Evolutionary conservation across 2,888 invertebrate species (phyloP), one percentile per base, ranked within the genome.

Genomic region (Azorinus chamasolen): DNA sequence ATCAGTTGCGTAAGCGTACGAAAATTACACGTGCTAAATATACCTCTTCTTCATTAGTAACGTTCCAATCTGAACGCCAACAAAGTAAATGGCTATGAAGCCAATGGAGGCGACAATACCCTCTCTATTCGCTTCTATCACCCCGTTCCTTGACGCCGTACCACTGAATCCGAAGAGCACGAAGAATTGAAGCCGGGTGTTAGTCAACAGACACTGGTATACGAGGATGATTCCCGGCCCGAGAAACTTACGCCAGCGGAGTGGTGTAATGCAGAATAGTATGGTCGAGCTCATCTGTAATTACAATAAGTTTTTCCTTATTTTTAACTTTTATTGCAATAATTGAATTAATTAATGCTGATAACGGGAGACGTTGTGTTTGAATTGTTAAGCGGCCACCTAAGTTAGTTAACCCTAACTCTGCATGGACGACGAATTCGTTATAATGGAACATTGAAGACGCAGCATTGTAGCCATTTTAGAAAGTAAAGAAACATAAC

Each of bases 61-160:
- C n/a, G 37, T 50, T 6, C 90, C 90, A 48, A 89, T 46, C 51
- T 83, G 81, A 16, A 88, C 95, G 32, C 96, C 95, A 75, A 96
- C 94, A 70, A 98, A 94, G 93, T 97, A 98, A 6, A 99, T 93
- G 0, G 96, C 95, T 0, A 97, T 94, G 92, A 97, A 98, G 1
- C 99, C 99, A 0, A 96, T 94, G 25, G 96, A 94, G 0, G 98
- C 98, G 18, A 95, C 95, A 43, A 99, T 93, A 0, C 99, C 99
- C 94, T 99, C 99, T 68, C 97, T 95, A 93, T 99, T 99, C 0
- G 98, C 97, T 32, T 95, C 93, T 5, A 98, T 80, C 53, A 97
- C 94, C 65, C 94, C 94, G 45, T 93, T 92, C 27, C 89, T 61
- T n/a, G 74, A 54, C 3, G 69, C 84, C 12, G 62, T 37, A 0